Evolutionary conservation across 35 echinoderm and acorn worm genomes (phyloP), one percentile per base, ranked within the genome.

Genomic region (Holothuria glaberrima): DNA sequence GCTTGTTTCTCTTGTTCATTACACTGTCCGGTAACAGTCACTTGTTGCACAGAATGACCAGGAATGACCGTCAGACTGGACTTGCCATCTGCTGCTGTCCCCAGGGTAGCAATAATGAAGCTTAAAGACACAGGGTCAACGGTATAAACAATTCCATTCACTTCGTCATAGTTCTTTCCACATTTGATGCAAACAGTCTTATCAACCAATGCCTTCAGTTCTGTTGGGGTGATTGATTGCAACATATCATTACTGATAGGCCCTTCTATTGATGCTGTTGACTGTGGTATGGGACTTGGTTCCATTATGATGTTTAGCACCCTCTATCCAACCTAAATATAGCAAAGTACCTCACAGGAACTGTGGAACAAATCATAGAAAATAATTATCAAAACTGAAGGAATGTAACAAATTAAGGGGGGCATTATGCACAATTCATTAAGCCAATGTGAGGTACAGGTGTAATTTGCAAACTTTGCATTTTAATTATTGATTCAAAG

Each of bases 71-170:
- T 87, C 0, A 87, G 26, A 30, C 50, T 50, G 18, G 85, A 50
- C 34, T 87, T 70, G n/a, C 32, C 26, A 29, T 87, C 34, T 0
- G 20, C 41, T 46, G 61, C 41, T 12, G 41, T 34, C 6, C 74
- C 44, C 21, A 87, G 30, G 66, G 66, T 50, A 10, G 66, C 36
- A 18, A 87, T 26, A 22, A 87, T 28, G 38, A 87, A 87, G 85
- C 61, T 87, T 1, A 70, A 45, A 19, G 85, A 87, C 1, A 87
- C 85, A 26, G 85, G 85, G 50, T 87, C 85, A 19, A 87, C 34
- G 5, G 85, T 87, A 21, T 87, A 87, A 50, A 87, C 65, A 59
- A 70, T 71, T 16, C 85, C 85, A 16, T 14, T 70, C 21, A 50
- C 85, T 16, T 87, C 63, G 12, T 45, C 62, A 22, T 87, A 45